A percentile compares a stretch with the other conserved stretches of the same genome.
These are phyloP conservation scores for Galleria mellonella DNA, from an alignment of 1,140 invertebrate genomes.

Conservation along the genomic window DNA sequence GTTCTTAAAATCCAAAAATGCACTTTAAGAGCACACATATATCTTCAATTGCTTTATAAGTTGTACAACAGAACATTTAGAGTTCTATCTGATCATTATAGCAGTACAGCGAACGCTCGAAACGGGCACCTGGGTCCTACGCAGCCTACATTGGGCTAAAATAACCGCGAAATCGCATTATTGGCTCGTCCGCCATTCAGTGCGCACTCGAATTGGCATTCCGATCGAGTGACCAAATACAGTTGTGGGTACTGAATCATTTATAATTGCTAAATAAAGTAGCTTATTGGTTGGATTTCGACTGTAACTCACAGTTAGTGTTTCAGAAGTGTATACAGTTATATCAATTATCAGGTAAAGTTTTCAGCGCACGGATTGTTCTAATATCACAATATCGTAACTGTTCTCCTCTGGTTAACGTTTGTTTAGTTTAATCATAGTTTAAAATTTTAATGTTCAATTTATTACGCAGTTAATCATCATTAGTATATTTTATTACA, in stretches of 20 bases:
- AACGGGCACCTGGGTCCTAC: conserved; percentile 41
- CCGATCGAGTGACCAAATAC: conserved; percentile 33
- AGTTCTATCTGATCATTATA: conserved; percentile 41
- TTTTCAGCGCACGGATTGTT: too few relatives aligned
- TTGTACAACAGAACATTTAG: not conserved
- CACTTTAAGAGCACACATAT: too few relatives aligned
- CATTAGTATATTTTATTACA: too few relatives aligned
- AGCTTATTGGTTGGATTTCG: conserved; percentile 5
- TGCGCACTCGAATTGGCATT: conserved; percentile 43
- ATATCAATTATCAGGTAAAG: too few relatives aligned
- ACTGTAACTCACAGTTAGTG: not conserved
- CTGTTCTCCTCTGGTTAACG: too few relatives aligned
- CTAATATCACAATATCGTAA: too few relatives aligned
- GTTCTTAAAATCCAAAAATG: too few relatives aligned
- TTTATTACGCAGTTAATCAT: too few relatives aligned
- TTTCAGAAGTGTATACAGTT: too few relatives aligned
- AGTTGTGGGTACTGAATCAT: conserved; percentile 24
- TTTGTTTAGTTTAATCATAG: too few relatives aligned
- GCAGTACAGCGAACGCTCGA: conserved; percentile 13
- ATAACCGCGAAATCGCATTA: conserved; percentile 67
- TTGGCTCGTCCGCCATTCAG: conserved; percentile 47
- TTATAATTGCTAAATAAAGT: conserved; percentile 27
- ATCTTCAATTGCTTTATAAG: too few relatives aligned
- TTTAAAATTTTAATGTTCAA: too few relatives aligned
- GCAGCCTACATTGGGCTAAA: conserved; percentile 41